Base-by-base conservation (phyloP, 2,888 invertebrate species). In the Ennomos quercinarius region DNA sequence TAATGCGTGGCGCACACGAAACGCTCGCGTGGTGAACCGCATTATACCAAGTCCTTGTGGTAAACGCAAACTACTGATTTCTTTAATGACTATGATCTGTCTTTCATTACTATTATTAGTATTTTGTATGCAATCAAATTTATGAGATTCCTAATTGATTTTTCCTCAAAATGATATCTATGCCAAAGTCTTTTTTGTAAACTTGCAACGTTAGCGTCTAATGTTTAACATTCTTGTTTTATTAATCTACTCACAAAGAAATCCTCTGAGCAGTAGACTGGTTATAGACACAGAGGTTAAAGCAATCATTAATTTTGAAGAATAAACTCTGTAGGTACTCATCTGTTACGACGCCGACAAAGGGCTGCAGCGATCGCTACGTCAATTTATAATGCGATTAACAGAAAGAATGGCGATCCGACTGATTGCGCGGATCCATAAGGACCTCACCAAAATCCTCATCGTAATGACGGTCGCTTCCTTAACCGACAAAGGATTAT, bases 301-400 rank as follows among this genome's bases (percentile, higher is more conserved):
- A 83, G 78, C 81, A 79, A 81, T 83, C 76, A 82, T 84, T 84
- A 83, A 76, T 81, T 86, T 85, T 80, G 68, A 80, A 80, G 76
- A 80, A 87, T 85, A 82, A 83, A 83, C 80, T 80, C 71, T 76
- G 76, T n/a, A n/a, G n/a, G n/a, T 71, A 76, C 79, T 76, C 79
- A 81, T 85, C 81, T 71, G 77, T 87, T 84, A 80, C 64, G 77
- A 80, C 52, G 82, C 91, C 89, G 90, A 90, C 90, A 91, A 91
- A 90, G 89, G 80, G 70, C 77, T 71, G 69, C 81, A 76, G 73
- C 75, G 82, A 83, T 83, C 84, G 84, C 84, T 77, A 74, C 72
- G 81, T 86, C 89, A 88, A 89, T 91, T 91, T 89, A 90, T 90
- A 91, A 91, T 84, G 85, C 88, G 89, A 91, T 91, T 89, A 89